phyloP scores from a whole-genome alignment of 2,113 vertebrate genomes.

The Hemiprocne comata region DNA sequence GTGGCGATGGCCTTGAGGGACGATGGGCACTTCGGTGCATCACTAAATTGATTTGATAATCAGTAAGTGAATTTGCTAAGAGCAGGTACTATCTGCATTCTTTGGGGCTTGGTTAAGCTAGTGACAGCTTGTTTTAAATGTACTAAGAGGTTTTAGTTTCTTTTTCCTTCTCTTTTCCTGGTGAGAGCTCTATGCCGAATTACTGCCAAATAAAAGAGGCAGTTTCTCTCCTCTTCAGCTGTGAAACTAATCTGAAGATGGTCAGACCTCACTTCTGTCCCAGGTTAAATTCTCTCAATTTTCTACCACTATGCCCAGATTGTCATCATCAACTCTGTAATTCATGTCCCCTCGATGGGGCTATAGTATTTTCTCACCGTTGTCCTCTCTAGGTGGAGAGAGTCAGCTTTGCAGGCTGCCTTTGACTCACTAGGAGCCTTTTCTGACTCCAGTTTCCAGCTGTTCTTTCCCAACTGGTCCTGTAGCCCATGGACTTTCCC shows the following conservation, averaged over 20 bases:
- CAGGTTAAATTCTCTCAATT: background rate
- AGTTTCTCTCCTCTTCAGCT: background rate
- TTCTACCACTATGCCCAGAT: background rate
- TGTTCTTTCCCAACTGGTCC: background rate
- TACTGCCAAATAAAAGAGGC: background rate
- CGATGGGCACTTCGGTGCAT: conserved; percentile 61
- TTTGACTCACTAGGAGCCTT: rapidly evolving
- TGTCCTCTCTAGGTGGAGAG: background rate
- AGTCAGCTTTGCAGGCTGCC: rapidly evolving
- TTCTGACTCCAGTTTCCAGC: background rate
- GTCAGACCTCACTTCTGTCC: background rate
- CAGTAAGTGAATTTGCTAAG: conserved; percentile 68
- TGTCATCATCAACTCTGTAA: background rate
- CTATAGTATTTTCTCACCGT: background rate
- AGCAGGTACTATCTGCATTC: conserved; percentile 23
- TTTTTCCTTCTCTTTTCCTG: background rate
- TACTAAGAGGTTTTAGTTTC: background rate
- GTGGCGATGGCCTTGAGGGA: conserved; percentile 38
- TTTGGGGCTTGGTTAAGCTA: conserved; percentile 50
- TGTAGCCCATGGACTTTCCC: background rate
- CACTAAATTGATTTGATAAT: conserved; percentile 68
- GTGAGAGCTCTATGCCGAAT: background rate
- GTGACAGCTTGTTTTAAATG: conserved; percentile 56
- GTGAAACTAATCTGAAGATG: background rate
- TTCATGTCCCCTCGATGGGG: rapidly evolving